Evolutionary conservation across 1,140 invertebrate genomes (phyloP).

Genomic region (Oncopodura yosiiana): DNA sequence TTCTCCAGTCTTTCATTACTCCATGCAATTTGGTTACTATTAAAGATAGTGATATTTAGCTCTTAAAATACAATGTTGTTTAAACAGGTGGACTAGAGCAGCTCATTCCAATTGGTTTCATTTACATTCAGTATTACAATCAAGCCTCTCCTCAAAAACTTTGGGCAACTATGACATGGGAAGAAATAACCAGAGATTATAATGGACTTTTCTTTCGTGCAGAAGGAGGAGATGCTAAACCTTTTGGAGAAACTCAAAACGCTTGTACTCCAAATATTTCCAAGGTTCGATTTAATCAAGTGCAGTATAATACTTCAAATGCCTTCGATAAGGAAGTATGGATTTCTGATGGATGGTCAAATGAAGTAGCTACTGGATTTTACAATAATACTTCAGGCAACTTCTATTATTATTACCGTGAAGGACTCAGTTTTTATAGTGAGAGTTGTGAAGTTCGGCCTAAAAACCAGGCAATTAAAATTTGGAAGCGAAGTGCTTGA

Average conservation of each 20-base stretch:
- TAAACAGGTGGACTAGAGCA: too few relatives aligned
- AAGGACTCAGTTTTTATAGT: not conserved
- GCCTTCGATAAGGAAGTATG: too few relatives aligned
- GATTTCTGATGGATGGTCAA: too few relatives aligned
- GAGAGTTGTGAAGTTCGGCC: slow-evolving; percentile 1
- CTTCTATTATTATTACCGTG: too few relatives aligned
- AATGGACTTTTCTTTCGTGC: slow-evolving; percentile 17
- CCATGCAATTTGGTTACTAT: too few relatives aligned
- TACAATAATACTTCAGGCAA: too few relatives aligned
- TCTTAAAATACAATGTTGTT: too few relatives aligned
- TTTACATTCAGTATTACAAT: slow-evolving; percentile 5
- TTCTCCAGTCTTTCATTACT: too few relatives aligned
- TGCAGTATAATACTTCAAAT: not conserved
- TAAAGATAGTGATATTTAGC: too few relatives aligned
- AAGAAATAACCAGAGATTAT: slow-evolving; percentile 4
- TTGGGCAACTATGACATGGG: slow-evolving; percentile 5
- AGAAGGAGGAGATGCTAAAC: slow-evolving; percentile 1
- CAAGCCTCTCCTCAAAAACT: slow-evolving; percentile 1
- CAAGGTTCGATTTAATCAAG: not conserved
- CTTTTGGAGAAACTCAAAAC: slow-evolving; percentile 1
- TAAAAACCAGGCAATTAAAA: not conserved
- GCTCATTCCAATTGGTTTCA: slow-evolving; percentile 8
- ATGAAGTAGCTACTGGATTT: too few relatives aligned
- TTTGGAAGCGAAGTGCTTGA: slow-evolving; percentile 12
- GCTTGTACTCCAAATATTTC: slow-evolving; percentile 5